Percentiles rank a stretch among this genome's conserved stretches.
Evolutionary conservation across 35 echinoderm and acorn worm species (phyloP).

Genomic region (Ophiothrix spiculata): DNA sequence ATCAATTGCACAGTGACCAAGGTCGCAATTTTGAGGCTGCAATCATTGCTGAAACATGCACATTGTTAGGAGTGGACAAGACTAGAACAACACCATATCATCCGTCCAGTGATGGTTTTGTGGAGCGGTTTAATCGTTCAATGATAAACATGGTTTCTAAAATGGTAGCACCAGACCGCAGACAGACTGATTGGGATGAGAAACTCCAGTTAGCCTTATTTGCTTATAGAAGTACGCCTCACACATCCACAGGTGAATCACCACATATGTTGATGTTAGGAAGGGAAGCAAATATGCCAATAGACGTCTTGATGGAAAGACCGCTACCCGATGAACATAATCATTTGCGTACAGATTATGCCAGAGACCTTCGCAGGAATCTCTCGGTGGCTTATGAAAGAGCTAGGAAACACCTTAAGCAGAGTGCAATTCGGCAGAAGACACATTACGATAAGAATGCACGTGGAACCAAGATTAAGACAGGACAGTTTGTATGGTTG

Average conservation of each 20-base stretch:
- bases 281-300: conserved; percentile 25
- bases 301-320: conserved; percentile 13
- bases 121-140: conserved; percentile 58
- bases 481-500: conserved; percentile 16
- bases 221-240: conserved; percentile 31
- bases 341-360: conserved; percentile 28
- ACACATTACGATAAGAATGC: not conserved
- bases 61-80: conserved; percentile 38
- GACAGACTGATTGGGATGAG: conserved; percentile 53
- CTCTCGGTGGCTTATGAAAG: not conserved
- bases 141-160: conserved; percentile 4
- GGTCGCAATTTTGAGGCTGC: conserved; percentile 49
- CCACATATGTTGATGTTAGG: conserved; percentile 71
- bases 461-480: not conserved
- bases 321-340: not conserved
- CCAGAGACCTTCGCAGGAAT: not conserved
- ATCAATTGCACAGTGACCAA: conserved; percentile 5
- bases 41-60: conserved; percentile 42
- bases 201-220: conserved; percentile 36
- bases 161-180: conserved; percentile 12
- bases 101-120: conserved; percentile 48
- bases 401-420: conserved; percentile 15
- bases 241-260: conserved; percentile 54
- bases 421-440: conserved; percentile 13
- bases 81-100: conserved; percentile 55